These are phyloP conservation scores for Jaculus jaculus DNA, from an alignment of 2,113 vertebrate species.

Conservation along the genomic window DNA sequence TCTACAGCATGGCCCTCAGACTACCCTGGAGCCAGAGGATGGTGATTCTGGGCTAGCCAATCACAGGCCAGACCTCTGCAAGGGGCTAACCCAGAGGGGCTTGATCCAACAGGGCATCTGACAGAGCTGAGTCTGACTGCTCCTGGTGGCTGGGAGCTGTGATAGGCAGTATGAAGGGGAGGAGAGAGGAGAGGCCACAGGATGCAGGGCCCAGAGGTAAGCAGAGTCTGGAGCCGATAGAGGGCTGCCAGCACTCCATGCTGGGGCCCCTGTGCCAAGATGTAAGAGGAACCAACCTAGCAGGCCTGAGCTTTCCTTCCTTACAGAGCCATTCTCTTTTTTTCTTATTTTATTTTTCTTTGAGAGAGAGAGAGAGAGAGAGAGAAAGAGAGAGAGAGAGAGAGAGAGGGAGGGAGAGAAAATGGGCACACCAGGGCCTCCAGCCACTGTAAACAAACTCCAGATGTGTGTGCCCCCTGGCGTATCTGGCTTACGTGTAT, in stretches of 20 bases:
- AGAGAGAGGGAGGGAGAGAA: too few relatives aligned
- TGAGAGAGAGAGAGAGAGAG: too few relatives aligned
- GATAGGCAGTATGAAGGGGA: background rate
- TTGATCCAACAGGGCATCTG: background rate
- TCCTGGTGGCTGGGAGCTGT: background rate
- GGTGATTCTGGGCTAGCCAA: background rate
- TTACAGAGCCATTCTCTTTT: too few relatives aligned
- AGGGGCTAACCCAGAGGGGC: background rate
- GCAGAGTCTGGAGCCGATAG: background rate
- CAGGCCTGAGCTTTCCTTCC: background rate
- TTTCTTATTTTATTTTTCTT: too few relatives aligned
- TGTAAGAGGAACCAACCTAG: background rate
- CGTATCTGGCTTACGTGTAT: too few relatives aligned
- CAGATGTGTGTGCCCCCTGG: too few relatives aligned
- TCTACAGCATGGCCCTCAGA: background rate
- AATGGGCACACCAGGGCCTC: too few relatives aligned
- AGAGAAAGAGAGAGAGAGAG: too few relatives aligned
- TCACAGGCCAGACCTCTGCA: background rate
- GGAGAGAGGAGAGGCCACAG: background rate
- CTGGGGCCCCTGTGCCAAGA: background rate
- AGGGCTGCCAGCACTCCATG: too few relatives aligned
- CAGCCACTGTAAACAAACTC: too few relatives aligned
- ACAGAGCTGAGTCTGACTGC: background rate
- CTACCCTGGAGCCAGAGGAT: background rate
- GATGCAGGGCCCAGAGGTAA: background rate